Evolutionary conservation across 2,113 vertebrate species (phyloP).

Genomic region (Gambusia holbrooki): DNA sequence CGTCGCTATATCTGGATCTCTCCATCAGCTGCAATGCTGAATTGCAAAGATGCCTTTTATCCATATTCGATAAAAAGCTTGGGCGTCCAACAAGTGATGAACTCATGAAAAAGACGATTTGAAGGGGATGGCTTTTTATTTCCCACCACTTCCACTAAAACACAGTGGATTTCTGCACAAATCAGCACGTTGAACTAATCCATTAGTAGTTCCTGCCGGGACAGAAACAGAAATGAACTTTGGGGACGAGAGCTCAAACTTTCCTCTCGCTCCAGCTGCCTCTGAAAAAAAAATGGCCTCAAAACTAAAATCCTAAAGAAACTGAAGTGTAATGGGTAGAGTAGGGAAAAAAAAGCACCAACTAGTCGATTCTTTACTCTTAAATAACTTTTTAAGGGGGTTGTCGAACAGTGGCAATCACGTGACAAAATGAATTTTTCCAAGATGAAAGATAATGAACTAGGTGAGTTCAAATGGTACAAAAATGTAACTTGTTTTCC

Average conservation of each 20-base stretch:
- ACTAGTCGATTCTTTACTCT: no score
- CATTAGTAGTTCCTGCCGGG: conserved; percentile 63
- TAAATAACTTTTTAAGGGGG: no score
- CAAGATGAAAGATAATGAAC: no score
- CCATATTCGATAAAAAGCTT: conserved; percentile 24
- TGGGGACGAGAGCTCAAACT: conserved; percentile 24
- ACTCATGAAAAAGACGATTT: conserved; percentile 15
- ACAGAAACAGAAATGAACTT: conserved; percentile 42
- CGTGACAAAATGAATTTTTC: no score
- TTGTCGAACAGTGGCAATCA: no score
- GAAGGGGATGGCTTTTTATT: conserved; percentile 19
- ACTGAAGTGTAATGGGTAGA: no score
- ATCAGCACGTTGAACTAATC: conserved; percentile 71
- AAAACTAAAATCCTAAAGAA: background rate
- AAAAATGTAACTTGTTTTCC: no score
- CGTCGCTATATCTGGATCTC: conserved; percentile 55
- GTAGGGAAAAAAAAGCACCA: no score
- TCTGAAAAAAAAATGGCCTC: conserved; percentile 16
- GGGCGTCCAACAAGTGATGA: conserved; percentile 47
- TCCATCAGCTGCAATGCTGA: conserved; percentile 16
- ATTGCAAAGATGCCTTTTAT: conserved; percentile 6
- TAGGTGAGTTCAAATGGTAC: no score
- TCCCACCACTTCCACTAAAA: conserved; percentile 8
- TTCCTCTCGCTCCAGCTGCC: conserved; percentile 37
- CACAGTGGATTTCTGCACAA: conserved; percentile 46